These are phyloP conservation scores for Ophion slaviceki DNA, from an alignment of 2,888 invertebrate genomes.

Conservation along the genomic window DNA sequence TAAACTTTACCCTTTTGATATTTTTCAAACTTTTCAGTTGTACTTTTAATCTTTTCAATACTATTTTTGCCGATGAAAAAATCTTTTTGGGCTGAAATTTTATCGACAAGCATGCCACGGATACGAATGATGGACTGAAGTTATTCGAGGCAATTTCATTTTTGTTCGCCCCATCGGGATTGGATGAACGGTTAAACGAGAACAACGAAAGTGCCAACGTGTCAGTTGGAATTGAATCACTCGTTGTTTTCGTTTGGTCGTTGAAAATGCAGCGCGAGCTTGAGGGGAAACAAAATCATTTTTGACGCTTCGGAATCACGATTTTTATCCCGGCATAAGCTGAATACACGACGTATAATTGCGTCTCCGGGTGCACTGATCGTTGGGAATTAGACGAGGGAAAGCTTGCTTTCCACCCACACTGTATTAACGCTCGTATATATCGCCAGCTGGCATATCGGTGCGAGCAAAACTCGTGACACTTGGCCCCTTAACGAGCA, in stretches of 20 bases:
- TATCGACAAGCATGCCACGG: background rate
- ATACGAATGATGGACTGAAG: background rate
- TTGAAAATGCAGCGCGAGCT: constrained; percentile 9
- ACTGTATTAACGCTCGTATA: background rate
- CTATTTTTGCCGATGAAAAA: background rate
- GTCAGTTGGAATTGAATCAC: constrained; percentile 12
- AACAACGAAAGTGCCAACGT: constrained; percentile 6
- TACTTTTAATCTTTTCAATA: no score
- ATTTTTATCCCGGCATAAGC: constrained; percentile 27
- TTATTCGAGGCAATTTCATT: background rate
- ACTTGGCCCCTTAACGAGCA: constrained; percentile 65
- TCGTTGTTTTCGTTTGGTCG: constrained; percentile 22
- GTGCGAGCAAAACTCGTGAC: constrained; percentile 59
- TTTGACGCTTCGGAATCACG: constrained; percentile 40
- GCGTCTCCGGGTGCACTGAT: constrained; percentile 47
- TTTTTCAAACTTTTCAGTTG: no score
- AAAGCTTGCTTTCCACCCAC: constrained; percentile 54
- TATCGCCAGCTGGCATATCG: constrained; percentile 46
- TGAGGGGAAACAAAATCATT: constrained; percentile 19
- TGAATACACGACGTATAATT: constrained; percentile 62
- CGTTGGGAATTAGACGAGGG: constrained; percentile 51
- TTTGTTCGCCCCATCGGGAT: constrained; percentile 5
- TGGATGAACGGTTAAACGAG: background rate
- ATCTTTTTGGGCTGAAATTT: background rate
- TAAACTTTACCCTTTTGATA: no score